phyloP scores from a whole-genome alignment of 2,888 invertebrate species.

The Parelbella ahira region DNA sequence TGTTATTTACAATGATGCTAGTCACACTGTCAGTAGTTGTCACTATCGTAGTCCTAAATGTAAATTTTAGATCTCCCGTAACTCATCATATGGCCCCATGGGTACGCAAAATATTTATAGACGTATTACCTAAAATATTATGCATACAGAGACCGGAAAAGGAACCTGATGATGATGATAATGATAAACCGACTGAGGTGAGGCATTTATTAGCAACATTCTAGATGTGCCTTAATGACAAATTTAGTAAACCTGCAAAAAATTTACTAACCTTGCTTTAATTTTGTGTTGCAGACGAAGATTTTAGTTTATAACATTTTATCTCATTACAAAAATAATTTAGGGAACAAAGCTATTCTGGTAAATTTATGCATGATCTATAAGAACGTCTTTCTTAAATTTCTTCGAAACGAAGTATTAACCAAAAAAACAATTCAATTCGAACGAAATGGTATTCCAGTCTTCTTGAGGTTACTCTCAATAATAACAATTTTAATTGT shows the following conservation, averaged over 20 bases:
- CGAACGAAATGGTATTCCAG: constrained; percentile 59
- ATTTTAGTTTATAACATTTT: no score
- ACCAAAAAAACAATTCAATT: no score
- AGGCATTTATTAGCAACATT: no score
- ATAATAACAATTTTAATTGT: constrained; percentile 75
- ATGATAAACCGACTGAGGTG: constrained; percentile 75
- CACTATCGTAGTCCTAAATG: constrained; percentile 95
- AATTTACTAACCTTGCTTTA: no score
- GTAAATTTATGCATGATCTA: no score
- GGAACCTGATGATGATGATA: constrained; percentile 83
- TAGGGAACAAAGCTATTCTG: no score
- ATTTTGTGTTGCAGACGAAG: no score
- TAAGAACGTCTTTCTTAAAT: no score
- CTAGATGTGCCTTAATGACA: no score
- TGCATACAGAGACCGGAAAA: constrained; percentile 94
- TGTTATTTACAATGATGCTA: constrained; percentile 96
- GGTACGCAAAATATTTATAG: constrained; percentile 92
- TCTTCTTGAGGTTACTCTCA: constrained; percentile 48
- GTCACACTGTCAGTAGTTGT: constrained; percentile 96
- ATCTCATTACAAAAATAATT: no score
- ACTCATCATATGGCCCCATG: constrained; percentile 96
- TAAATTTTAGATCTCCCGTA: constrained; percentile 94
- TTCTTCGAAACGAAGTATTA: no score
- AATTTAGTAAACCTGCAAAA: no score
- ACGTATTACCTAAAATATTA: constrained; percentile 91